These are phyloP conservation scores for Tromatobia lineatoria DNA, from an alignment of 2,888 invertebrate genomes.

Conservation along the genomic window DNA sequence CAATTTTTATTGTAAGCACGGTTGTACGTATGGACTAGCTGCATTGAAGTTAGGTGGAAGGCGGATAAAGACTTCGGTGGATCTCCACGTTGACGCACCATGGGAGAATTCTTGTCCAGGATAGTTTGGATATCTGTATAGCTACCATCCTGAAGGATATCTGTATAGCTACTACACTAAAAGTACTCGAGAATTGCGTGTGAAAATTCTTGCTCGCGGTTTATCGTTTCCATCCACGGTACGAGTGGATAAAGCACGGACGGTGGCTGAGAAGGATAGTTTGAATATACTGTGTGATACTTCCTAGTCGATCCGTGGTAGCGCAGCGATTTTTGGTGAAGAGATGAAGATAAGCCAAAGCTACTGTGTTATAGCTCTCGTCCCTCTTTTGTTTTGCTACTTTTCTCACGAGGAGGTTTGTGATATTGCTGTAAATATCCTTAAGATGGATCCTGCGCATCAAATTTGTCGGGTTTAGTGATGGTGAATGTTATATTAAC, in stretches of 20 bases:
- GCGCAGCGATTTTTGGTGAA: slow-evolving; percentile 40
- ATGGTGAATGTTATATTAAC: too few relatives aligned
- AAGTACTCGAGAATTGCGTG: slow-evolving; percentile 28
- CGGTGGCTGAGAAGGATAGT: background rate
- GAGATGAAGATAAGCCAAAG: background rate
- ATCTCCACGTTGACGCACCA: slow-evolving; percentile 41
- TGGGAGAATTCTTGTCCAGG: slow-evolving; percentile 48
- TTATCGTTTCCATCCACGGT: slow-evolving; percentile 43
- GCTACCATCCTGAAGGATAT: background rate
- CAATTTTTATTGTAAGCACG: slow-evolving; percentile 64
- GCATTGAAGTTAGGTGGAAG: background rate
- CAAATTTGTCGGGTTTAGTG: too few relatives aligned
- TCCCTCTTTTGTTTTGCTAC: background rate
- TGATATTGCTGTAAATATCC: slow-evolving; percentile 40
- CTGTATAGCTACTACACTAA: background rate
- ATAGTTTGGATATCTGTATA: background rate
- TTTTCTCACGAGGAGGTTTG: slow-evolving; percentile 43
- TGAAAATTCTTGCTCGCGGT: slow-evolving; percentile 60
- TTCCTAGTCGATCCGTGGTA: slow-evolving; percentile 44
- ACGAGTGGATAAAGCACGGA: background rate
- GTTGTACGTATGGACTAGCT: slow-evolving; percentile 15
- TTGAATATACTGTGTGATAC: slow-evolving; percentile 8
- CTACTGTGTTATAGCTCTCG: slow-evolving; percentile 1
- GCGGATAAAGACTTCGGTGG: slow-evolving; percentile 51
- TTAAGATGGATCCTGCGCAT: background rate